Evolutionary conservation across 2,797 vertebrate genomes (phyloP), one percentile per base, ranked within the genome.

Genomic region (Danionella dracula): DNA sequence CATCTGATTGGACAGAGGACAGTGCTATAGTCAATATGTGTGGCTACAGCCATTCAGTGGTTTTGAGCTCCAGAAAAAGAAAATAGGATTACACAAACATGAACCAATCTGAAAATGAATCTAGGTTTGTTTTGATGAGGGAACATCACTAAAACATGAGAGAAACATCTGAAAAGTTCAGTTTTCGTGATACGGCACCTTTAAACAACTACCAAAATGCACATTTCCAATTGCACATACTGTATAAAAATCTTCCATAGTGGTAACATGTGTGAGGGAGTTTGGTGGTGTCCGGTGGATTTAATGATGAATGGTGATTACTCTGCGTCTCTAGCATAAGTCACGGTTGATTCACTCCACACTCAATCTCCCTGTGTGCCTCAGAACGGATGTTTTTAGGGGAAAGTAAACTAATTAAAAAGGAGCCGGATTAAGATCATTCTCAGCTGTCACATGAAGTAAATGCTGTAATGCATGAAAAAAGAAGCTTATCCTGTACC

Each of bases 401-500:
- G 34, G 17, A 17, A 34, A 38, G n/a, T 61, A 61, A 38, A 49
- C 45, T 29, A 40, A 51, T 51, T 40, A 13, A 1, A 21, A 7
- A 49, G 45, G 10, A 17, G 17, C 17, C 15, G 19, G 4, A 35
- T 10, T 59, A n/a, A 49, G 31, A 61, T 38, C 37, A 20, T 21
- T n/a, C 20, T 37, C 8, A 10, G 13, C 45, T 17, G 44, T 34
- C 29, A 45, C 41, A n/a, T n/a, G n/a, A n/a, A 45, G 29, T 12
- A 45, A 35, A 44, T 45, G 32, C 2, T 37, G 4, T 35, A 35
- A 8, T 54, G 11, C 20, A 37, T 21, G n/a, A 1, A 35, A 53
- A 19, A n/a, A 0, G 20, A 37, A n/a, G 11, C n/a, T 11, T n/a
- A n/a, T n/a, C n/a, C n/a, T n/a, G n/a, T 91, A 99, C 96, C 96